Evolutionary conservation across 1,140 invertebrate genomes (phyloP), one percentile per base, ranked within the genome.

Genomic region (Phymastichus coffea): DNA sequence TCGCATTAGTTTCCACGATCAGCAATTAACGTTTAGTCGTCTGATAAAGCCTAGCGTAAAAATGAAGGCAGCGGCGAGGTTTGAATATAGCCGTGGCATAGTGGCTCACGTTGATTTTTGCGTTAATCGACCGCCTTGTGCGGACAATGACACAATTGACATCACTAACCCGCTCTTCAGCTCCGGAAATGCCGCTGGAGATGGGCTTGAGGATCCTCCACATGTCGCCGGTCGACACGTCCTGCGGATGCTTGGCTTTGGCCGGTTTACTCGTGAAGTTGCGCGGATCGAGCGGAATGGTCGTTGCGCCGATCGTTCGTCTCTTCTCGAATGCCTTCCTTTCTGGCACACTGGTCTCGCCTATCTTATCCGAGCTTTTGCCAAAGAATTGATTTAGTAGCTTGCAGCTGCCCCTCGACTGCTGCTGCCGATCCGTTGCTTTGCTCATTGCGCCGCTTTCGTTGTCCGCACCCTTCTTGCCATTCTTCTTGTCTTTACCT

Each of bases 121-220:
- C n/a, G n/a, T n/a, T n/a, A n/a, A n/a, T n/a, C n/a, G n/a, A n/a
- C n/a, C n/a, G n/a, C n/a, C n/a, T n/a, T n/a, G n/a, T 33, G 28
- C 28, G 28, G 28, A 7, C 28, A 33, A 6, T 33, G 12, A 7
- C 28, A 33, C 12, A 12, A 33, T 33, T 33, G 9, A 14, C 35
- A 47, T 12, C 28, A 80, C 76, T 75, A 79, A 87, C 87, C 63
- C 80, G 74, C 8, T 83, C 80, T 54, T 84, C 82, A n/a, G 82
- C 70, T 35, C 84, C 80, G 15, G 80, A 75, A 54, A 87, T 77
- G 17, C 86, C 86, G 66, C 85, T 87, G 3, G 84, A 81, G 37
- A 90, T 88, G 38, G 87, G 85, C 76, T 86, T 86, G 38, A 90
- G 80, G 15, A 84, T 85, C 66, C 86, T 82, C 88, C 88, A 91